A percentile compares a stretch with the other conserved stretches of the same genome.
Evolutionary conservation across 2,797 vertebrate genomes (phyloP).

Genomic region (Melanotaenia maccullochi): DNA sequence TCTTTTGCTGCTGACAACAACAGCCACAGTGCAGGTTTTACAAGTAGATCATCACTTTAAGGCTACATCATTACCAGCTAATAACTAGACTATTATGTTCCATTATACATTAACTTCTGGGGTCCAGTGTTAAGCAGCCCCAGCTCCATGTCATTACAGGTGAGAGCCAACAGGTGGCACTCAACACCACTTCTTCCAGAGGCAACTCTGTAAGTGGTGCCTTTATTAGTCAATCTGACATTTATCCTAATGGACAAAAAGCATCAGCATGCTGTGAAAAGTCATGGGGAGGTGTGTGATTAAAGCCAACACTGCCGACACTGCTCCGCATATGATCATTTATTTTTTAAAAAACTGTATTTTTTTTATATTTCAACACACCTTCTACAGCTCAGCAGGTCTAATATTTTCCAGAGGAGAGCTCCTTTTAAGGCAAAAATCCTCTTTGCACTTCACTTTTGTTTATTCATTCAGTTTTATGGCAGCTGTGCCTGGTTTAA

Average conservation of each 20-base stretch:
- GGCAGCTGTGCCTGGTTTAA: constrained; percentile 41
- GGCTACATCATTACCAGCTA: background rate
- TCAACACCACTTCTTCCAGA: constrained; percentile 46
- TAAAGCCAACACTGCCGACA: constrained; percentile 26
- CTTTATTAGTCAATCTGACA: constrained; percentile 46
- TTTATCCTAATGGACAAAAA: constrained; percentile 34
- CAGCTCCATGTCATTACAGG: constrained; percentile 23
- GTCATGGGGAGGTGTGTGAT: constrained; percentile 12
- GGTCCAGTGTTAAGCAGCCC: constrained; percentile 20
- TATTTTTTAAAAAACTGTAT: constrained; percentile 47
- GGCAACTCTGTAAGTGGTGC: constrained; percentile 20
- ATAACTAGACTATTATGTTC: constrained; percentile 23
- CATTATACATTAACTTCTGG: constrained; percentile 22
- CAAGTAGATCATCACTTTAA: background rate
- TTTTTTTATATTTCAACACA: constrained; percentile 35
- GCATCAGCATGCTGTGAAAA: constrained; percentile 3
- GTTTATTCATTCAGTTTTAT: constrained; percentile 58
- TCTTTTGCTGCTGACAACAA: background rate
- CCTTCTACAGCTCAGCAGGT: constrained; percentile 30
- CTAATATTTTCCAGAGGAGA: constrained; percentile 49
- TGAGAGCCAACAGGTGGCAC: constrained; percentile 69
- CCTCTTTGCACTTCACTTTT: constrained; percentile 37
- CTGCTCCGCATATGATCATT: constrained; percentile 21
- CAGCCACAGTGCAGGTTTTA: background rate
- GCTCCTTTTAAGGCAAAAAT: constrained; percentile 56